Percentiles rank a stretch among this genome's conserved stretches.
Evolutionary conservation across 37 sponge, comb jelly and placozoan genomes (phyloP).

Genomic region (Ephydatia muelleri): DNA sequence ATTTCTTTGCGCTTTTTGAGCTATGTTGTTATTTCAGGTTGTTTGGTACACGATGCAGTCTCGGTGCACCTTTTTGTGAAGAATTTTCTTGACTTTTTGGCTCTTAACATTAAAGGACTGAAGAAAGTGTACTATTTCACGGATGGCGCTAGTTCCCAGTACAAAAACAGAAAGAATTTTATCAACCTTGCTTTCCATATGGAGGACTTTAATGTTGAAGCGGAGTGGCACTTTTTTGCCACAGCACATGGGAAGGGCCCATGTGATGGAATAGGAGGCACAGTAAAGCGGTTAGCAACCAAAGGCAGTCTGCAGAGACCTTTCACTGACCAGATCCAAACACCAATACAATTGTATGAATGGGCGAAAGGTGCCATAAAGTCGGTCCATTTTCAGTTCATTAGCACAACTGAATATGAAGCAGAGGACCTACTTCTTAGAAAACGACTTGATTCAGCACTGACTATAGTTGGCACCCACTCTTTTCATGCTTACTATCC

Average conservation of each 20-base stretch:
- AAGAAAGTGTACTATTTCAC: no score
- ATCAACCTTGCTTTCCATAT: conserved; percentile 45
- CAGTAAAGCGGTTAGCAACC: conserved; percentile 52
- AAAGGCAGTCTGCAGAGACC: conserved; percentile 57
- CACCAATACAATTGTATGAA: conserved; percentile 50
- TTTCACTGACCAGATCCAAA: conserved; percentile 52
- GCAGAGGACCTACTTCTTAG: not conserved
- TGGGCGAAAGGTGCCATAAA: conserved; percentile 27
- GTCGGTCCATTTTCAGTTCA: conserved; percentile 5
- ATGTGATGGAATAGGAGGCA: conserved; percentile 67
- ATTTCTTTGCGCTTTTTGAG: no score
- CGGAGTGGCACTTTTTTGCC: conserved; percentile 64
- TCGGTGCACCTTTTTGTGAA: no score
- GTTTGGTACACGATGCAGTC: no score
- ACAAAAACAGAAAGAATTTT: conserved; percentile 45
- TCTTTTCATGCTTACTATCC: conserved; percentile 27
- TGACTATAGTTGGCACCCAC: conserved; percentile 37
- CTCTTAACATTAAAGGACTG: no score
- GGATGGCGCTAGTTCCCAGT: no score
- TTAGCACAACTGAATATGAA: conserved; percentile 23
- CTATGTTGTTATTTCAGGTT: no score
- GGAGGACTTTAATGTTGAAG: conserved; percentile 46
- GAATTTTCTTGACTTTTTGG: no score
- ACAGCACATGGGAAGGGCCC: conserved; percentile 64
- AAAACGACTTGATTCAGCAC: conserved; percentile 19